Conservation (phyloP, 2,113 vertebrate genomes). For the Dendropsophus ebraccatus region DNA sequence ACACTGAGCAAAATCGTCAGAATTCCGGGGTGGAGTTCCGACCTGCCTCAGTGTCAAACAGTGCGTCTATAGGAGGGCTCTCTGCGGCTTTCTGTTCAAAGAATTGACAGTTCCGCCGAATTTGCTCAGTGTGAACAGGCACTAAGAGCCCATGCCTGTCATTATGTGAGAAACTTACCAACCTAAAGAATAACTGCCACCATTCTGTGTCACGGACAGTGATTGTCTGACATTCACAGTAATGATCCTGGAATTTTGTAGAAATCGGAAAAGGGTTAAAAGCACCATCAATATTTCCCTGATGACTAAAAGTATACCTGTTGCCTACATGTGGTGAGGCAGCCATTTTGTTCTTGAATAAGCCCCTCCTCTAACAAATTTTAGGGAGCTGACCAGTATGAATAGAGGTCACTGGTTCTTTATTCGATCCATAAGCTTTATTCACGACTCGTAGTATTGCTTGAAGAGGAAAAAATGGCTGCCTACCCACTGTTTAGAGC, state of each 20-base stretch:
- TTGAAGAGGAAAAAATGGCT: background rate
- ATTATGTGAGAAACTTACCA: too few relatives aligned
- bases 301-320: background rate
- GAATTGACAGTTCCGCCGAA: too few relatives aligned
- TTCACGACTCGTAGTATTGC: background rate
- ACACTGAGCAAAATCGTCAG: too few relatives aligned
- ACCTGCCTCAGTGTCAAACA: too few relatives aligned
- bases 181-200: background rate
- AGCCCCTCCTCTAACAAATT: background rate
- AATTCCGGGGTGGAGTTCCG: too few relatives aligned
- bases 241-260: background rate
- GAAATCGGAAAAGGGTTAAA: background rate
- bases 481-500: background rate
- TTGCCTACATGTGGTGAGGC: background rate
- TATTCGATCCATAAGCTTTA: background rate
- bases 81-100: too few relatives aligned
- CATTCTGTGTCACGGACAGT: background rate
- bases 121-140: too few relatives aligned
- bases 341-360: background rate
- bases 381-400: background rate
- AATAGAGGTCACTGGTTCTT: background rate
- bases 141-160: too few relatives aligned
- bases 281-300: conserved; percentile 8
- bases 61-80: too few relatives aligned
- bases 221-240: conserved; percentile 6